Evolutionary conservation across 2,113 vertebrate genomes (phyloP).

Genomic region (Psittacara wagleri): DNA sequence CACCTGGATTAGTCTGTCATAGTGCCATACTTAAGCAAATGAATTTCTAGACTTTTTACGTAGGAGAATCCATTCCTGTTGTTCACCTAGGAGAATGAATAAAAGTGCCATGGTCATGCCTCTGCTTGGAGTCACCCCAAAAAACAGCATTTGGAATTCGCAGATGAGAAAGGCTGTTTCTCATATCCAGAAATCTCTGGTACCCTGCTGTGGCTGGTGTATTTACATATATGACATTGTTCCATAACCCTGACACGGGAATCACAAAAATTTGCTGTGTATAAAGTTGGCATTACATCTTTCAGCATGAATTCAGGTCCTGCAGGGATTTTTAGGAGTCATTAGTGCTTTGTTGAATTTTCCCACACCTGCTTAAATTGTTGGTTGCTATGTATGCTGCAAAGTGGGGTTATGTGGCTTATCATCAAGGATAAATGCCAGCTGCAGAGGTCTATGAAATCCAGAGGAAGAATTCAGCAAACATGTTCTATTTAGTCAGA

Average conservation of each 20-base stretch:
- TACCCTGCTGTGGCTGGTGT: not conserved
- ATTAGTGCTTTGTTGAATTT: conserved; percentile 52
- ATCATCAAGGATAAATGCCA: not conserved
- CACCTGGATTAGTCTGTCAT: not conserved
- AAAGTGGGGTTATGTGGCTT: not conserved
- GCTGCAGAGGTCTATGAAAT: not conserved
- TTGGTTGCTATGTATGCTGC: not conserved
- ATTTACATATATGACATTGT: conserved; percentile 22
- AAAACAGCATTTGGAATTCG: not conserved
- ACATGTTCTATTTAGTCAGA: not conserved
- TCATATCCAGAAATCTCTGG: not conserved
- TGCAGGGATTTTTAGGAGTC: conserved; percentile 49
- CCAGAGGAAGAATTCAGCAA: not conserved
- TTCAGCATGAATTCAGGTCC: conserved; percentile 55
- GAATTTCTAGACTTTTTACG: not conserved
- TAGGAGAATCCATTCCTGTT: not conserved
- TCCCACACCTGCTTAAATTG: conserved; percentile 43
- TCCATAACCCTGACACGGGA: conserved; percentile 41
- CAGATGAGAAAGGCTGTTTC: not conserved
- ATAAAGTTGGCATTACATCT: conserved; percentile 46
- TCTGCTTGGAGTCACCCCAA: not conserved
- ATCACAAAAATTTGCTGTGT: not conserved
- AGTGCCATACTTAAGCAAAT: not conserved
- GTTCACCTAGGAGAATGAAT: not conserved
- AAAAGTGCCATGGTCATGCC: not conserved